These are phyloP conservation scores for Microcebus ravelobensis DNA, from an alignment of 2,113 vertebrate genomes.

Conservation along the genomic window DNA sequence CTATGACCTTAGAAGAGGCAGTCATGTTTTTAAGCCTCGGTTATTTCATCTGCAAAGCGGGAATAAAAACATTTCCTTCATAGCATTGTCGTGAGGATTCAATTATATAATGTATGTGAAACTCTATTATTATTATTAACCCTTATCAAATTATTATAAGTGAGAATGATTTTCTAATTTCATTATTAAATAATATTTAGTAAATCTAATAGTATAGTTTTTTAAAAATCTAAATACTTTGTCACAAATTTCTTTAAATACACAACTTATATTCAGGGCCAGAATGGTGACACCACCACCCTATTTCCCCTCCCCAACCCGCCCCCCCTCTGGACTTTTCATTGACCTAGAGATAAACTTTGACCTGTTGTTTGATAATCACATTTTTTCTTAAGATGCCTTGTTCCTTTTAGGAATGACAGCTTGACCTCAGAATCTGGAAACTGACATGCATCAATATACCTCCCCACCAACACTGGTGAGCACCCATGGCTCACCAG, in stretches of 20 bases:
- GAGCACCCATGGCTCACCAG: constrained; percentile 79
- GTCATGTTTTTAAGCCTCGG: background rate
- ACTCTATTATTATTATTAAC: background rate
- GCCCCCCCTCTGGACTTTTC: constrained; percentile 57
- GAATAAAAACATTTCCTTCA: background rate
- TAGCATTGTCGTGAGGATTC: background rate
- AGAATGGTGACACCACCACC: constrained; percentile 61
- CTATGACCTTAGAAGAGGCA: background rate
- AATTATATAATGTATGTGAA: background rate
- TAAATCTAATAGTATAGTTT: background rate
- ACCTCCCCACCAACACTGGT: constrained; percentile 77
- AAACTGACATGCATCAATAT: constrained; percentile 83
- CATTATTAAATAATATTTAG: constrained; percentile 39
- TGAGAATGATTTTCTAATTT: constrained; percentile 26
- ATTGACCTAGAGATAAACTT: constrained; percentile 93
- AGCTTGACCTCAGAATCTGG: constrained; percentile 83
- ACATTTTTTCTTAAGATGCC: constrained; percentile 85
- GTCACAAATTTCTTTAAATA: constrained; percentile 42
- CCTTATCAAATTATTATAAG: constrained; percentile 7
- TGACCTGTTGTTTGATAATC: constrained; percentile 90
- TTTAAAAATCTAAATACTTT: constrained; percentile 60
- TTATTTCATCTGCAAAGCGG: constrained; percentile 45
- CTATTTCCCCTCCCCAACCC: background rate
- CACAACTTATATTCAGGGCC: constrained; percentile 53
- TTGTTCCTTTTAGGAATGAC: constrained; percentile 84